Evolutionary conservation across 2,113 vertebrate species (phyloP), one percentile per base, ranked within the genome.

Genomic region (Chionis minor): DNA sequence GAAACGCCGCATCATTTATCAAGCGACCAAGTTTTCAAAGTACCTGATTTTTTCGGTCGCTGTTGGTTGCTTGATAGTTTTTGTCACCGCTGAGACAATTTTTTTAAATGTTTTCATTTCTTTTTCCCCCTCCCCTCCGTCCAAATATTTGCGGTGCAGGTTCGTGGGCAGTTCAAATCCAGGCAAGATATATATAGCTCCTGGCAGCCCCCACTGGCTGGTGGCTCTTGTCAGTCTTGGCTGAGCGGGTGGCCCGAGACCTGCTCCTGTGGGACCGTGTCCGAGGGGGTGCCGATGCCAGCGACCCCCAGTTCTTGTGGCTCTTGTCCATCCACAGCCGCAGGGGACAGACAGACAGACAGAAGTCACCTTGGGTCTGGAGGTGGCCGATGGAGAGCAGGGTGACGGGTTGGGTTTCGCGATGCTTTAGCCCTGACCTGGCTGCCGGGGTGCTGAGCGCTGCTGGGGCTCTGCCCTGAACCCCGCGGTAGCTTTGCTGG

Each of bases 401-500:
- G 33, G 26, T 8, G 18, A 22, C 0, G 5, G 70, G 27, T 0
- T 87, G 51, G 13, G 16, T 66, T 71, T 58, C 4, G 1, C 2
- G 6, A 1, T 19, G 11, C 70, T 85, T 84, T 70, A n/a, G 38
- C 51, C 26, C 10, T 1, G 11, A 1, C 5, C 7, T 27, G 0
- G 0, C 5, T 62, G 35, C 54, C 51, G 71, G 51, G 58, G 21
- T 35, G 44, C 65, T 88, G 49, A 33, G 38, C 2, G 4, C n/a
- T 75, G 67, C 72, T 77, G 73, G 59, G 49, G 15, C 26, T 56
- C 26, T 81, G 45, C 28, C 51, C 59, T 40, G 78, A 56, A 1
- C 24, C 24, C 59, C 21, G 0, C 0, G 1, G 12, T 33, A 38
- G n/a, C 56, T 74, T 81, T 3, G 4, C 45, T 87, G 72, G 17